A percentile compares a stretch with the other conserved stretches of the same genome.
Conservation (phyloP, 2,797 vertebrate species). For the Xenopus petersii region DNA sequence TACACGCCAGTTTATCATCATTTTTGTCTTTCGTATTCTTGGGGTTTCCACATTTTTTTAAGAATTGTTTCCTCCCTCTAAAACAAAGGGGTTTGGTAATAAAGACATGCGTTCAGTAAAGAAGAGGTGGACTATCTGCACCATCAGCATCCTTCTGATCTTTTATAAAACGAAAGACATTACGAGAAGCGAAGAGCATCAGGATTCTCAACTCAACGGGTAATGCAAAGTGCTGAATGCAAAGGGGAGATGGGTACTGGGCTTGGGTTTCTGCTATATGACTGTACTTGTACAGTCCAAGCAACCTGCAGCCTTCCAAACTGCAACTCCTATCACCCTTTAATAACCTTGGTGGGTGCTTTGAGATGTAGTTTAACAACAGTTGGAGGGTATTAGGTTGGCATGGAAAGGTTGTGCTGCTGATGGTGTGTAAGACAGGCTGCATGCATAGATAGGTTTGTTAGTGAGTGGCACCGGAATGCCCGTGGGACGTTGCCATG, state of each 20-base stretch:
- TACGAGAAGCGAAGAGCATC: conserved; percentile 73
- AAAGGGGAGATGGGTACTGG: not conserved
- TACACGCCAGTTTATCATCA: not conserved
- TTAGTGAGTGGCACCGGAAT: too few relatives aligned
- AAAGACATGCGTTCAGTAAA: conserved; percentile 75
- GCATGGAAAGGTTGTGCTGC: not conserved
- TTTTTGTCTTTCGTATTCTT: not conserved
- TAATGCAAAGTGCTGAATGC: conserved; percentile 55
- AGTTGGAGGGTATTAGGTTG: not conserved
- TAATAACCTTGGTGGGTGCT: too few relatives aligned
- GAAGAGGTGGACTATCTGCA: conserved; percentile 83
- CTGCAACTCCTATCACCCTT: too few relatives aligned
- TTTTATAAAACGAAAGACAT: conserved; percentile 86
- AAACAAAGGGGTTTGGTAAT: conserved; percentile 46
- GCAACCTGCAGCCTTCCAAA: too few relatives aligned
- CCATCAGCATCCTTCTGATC: conserved; percentile 81
- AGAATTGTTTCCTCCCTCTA: not conserved
- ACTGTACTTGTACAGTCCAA: too few relatives aligned
- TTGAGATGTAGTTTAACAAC: too few relatives aligned
- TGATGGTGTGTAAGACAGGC: too few relatives aligned
- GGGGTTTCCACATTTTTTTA: not conserved
- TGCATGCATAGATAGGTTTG: too few relatives aligned
- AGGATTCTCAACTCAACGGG: conserved; percentile 72
- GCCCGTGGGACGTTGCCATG: not conserved
- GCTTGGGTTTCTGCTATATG: not conserved